Evolutionary conservation across 1,140 invertebrate genomes (phyloP), one percentile per base, ranked within the genome.

Genomic region (Nasonia vitripennis): DNA sequence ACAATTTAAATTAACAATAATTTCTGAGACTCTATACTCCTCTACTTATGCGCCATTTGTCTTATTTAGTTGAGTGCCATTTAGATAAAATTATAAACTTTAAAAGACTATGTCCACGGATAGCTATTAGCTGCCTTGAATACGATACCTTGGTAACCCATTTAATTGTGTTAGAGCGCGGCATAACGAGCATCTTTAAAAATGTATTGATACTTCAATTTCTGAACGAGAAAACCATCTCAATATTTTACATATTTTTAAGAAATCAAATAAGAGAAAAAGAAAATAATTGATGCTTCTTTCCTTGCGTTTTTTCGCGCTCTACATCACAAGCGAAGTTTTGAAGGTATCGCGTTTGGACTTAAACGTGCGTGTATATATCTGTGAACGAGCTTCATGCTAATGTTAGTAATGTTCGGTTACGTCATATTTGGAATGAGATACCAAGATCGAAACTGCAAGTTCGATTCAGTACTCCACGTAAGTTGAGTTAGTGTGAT

Each of bases 11-110:
- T 84, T 78, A 81, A 87, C 51, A 87, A 83, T 62, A 85, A 85
- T 41, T 81, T 84, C 17, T 51, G 41, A 79, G 23, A 87, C 81
- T 79, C 45, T 87, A 83, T 84, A 55, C 79, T 83, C 48, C 27
- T 79, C 87, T 70, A 87, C 88, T 85, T 88, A 87, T 86, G 85
- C 83, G 67, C 62, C 17, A 87, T 71, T 87, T 87, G 87, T 80
- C 73, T 71, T 71, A 71, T 31, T 27, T 71, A 71, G 55, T 62
- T 62, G 87, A 89, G 87, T 87, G 86, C 87, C 80, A 73, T 70
- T 84, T 78, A 67, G 68, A 86, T 84, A 68, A 67, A 27, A 75
- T 78, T 62, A 20, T 20, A 20, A 62, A 4, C 17, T 62, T 62
- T 62, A n/a, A 62, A 62, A n/a, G 55, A 62, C 55, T 62, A 62